These are phyloP conservation scores for Orycteropus afer DNA, from an alignment of 2,113 vertebrate genomes.

Conservation along the genomic window DNA sequence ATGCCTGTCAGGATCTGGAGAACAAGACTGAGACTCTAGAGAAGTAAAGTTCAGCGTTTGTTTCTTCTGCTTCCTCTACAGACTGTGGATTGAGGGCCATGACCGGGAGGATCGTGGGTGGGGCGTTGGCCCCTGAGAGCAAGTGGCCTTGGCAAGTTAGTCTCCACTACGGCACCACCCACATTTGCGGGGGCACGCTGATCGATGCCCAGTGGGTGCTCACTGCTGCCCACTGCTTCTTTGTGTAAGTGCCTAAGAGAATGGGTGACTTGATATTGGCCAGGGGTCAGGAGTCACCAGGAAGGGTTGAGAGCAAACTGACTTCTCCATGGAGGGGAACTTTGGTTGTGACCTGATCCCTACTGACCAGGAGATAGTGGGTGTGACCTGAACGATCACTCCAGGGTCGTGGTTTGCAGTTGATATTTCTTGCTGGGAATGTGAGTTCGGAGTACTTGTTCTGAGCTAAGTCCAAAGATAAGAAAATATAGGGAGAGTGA, in stretches of 20 bases:
- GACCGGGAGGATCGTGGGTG: conserved; percentile 91
- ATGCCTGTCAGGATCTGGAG: not conserved
- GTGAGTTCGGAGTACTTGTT: not conserved
- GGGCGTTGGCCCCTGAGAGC: conserved; percentile 83
- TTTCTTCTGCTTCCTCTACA: conserved; percentile 74
- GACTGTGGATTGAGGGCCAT: conserved; percentile 90
- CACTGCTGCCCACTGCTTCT: conserved; percentile 95
- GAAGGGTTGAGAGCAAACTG: not conserved
- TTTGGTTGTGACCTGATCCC: not conserved
- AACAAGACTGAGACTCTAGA: not conserved
- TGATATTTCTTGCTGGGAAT: not conserved
- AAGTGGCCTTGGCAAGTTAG: conserved; percentile 97
- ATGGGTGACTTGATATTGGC: accelerated
- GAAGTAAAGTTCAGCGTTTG: not conserved
- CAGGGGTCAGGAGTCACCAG: accelerated
- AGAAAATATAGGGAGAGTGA: not conserved
- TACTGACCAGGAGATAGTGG: accelerated
- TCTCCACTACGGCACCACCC: conserved; percentile 87
- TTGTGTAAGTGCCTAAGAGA: conserved; percentile 85
- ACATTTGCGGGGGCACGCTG: conserved; percentile 93
- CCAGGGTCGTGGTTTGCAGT: not conserved
- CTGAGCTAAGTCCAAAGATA: not conserved
- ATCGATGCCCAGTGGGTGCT: conserved; percentile 91
- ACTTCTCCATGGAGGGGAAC: not conserved
- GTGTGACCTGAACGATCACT: not conserved